Percentiles rank a stretch among this genome's conserved stretches.
phyloP scores from a whole-genome alignment of 2,797 vertebrate species.

The Coregonus suidteri region DNA sequence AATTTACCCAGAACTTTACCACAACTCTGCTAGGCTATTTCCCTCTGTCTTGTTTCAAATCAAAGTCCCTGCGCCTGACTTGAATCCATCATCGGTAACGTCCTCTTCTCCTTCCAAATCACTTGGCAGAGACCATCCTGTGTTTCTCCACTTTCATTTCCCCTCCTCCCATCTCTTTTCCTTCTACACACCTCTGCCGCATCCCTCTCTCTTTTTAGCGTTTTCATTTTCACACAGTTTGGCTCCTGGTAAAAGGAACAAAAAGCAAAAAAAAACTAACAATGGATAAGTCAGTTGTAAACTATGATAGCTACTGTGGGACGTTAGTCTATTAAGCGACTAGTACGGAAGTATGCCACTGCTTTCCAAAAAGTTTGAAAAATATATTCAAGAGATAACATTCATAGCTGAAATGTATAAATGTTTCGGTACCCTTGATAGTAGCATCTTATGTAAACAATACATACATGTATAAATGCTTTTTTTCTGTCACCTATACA shows the following conservation, averaged over 20 bases:
- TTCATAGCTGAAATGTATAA: conserved; percentile 71
- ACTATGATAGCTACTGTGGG: conserved; percentile 59
- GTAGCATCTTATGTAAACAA: conserved; percentile 82
- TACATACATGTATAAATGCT: conserved; percentile 64
- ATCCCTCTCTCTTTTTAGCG: conserved; percentile 7
- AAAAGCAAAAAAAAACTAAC: conserved; percentile 35
- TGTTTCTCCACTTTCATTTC: conserved; percentile 28
- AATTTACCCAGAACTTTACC: conserved; percentile 21
- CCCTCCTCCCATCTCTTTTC: conserved; percentile 18
- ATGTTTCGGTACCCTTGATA: conserved; percentile 64
- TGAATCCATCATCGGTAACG: conserved; percentile 25
- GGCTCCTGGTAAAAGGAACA: conserved; percentile 50
- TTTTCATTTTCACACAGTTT: conserved; percentile 13
- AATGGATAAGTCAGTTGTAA: conserved; percentile 50
- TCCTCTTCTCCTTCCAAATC: conserved; percentile 39
- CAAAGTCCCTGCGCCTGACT: conserved; percentile 66
- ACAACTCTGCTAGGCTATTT: conserved; percentile 36
- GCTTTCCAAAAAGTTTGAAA: conserved; percentile 41
- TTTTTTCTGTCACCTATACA: conserved; percentile 33
- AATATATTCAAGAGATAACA: conserved; percentile 23
- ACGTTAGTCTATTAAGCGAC: conserved; percentile 28
- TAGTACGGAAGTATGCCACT: no score
- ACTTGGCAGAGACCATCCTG: conserved; percentile 27
- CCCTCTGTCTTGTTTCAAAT: conserved; percentile 35
- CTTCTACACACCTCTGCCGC: conserved; percentile 7